These are phyloP conservation scores for Sarcophaga carnaria DNA, from an alignment of 2,888 invertebrate genomes.

Conservation along the genomic window DNA sequence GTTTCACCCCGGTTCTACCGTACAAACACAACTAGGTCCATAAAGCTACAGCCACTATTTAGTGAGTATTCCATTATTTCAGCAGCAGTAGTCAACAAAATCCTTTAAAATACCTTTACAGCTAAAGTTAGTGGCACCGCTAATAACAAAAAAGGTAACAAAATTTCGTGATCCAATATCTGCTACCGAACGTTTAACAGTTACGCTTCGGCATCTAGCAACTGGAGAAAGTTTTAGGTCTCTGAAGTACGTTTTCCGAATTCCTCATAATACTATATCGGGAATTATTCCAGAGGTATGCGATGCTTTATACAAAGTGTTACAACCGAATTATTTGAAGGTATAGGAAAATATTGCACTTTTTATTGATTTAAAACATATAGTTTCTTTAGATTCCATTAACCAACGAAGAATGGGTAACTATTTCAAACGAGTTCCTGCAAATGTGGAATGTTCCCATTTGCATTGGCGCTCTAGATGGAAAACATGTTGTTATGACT, in stretches of 20 bases:
- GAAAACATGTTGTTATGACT: constrained; percentile 43
- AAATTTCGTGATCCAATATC: constrained; percentile 7
- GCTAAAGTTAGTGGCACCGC: constrained; percentile 2
- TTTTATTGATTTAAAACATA: background rate
- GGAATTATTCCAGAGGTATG: constrained; percentile 25
- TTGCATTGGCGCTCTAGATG: constrained; percentile 47
- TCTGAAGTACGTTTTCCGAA: constrained; percentile 18
- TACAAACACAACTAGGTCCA: too few relatives aligned
- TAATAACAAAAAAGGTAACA: background rate
- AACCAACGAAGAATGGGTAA: constrained; percentile 7
- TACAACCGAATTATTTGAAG: constrained; percentile 23
- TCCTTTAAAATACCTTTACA: too few relatives aligned
- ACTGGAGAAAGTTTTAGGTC: constrained; percentile 31
- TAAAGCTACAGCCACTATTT: too few relatives aligned
- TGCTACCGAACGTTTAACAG: constrained; percentile 22
- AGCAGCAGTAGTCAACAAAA: too few relatives aligned
- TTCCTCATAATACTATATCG: constrained; percentile 29
- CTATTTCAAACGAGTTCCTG: constrained; percentile 18
- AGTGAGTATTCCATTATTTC: too few relatives aligned
- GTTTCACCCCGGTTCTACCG: too few relatives aligned
- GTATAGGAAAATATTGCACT: background rate
- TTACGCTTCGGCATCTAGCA: constrained; percentile 26
- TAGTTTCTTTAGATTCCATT: constrained; percentile 17
- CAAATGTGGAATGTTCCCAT: constrained; percentile 45
- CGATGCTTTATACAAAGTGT: constrained; percentile 13